These are phyloP conservation scores for Halcyon chelicuti DNA, from an alignment of 2,797 vertebrate genomes.

Conservation along the genomic window DNA sequence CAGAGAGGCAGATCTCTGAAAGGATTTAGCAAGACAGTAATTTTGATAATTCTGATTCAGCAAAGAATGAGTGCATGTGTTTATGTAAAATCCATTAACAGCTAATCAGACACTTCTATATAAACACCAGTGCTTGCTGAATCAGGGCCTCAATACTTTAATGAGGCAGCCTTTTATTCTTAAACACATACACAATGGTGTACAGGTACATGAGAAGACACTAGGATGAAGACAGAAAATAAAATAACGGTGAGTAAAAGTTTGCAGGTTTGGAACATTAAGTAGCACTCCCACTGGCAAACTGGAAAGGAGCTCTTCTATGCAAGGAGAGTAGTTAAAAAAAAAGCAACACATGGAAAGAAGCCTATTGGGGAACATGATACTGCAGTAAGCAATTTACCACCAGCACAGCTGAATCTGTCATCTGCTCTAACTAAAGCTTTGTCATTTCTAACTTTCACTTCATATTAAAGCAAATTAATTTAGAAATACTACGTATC, in stretches of 20 bases:
- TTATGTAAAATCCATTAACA: neutral
- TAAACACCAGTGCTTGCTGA: neutral
- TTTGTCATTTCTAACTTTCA: constrained; percentile 12
- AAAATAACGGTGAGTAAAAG: neutral
- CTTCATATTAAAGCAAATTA: constrained; percentile 28
- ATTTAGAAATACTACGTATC: constrained; percentile 14
- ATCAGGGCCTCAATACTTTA: neutral
- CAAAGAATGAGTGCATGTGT: neutral
- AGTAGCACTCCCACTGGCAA: neutral
- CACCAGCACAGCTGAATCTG: constrained; percentile 27
- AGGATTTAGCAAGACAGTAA: neutral
- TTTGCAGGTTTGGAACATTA: neutral
- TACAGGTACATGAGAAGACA: neutral
- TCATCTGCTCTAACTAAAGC: constrained; percentile 10
- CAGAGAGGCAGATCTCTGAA: neutral
- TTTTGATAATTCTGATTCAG: neutral
- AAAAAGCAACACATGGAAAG: neutral
- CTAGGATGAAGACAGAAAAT: neutral
- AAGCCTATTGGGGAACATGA: neutral
- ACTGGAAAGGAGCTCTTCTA: neutral
- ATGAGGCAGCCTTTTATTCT: neutral
- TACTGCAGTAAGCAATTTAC: constrained; percentile 31
- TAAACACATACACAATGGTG: neutral
- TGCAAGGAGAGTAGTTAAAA: neutral
- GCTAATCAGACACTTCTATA: neutral